Evolutionary conservation across 2,888 invertebrate species (phyloP).

Genomic region (Cordilura impudica): DNA sequence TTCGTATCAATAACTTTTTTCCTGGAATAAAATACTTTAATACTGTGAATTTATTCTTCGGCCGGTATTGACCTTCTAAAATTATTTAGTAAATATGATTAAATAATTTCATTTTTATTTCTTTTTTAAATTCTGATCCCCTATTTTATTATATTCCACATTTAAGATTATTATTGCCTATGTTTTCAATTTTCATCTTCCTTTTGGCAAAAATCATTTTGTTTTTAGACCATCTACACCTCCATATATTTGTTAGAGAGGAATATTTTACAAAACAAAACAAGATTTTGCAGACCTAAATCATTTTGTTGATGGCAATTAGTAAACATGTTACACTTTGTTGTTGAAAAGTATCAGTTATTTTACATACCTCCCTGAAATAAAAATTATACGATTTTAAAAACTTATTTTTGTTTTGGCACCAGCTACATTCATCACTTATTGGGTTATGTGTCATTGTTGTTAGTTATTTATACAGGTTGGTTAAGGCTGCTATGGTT

Average conservation of each 20-base stretch:
- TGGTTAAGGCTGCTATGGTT: background rate
- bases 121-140: too few relatives aligned
- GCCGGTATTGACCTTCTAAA: too few relatives aligned
- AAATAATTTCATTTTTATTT: too few relatives aligned
- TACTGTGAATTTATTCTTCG: too few relatives aligned
- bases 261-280: background rate
- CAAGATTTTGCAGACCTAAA: conserved; percentile 8
- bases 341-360: conserved; percentile 2
- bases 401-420: background rate
- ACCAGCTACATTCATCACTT: conserved; percentile 14
- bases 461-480: background rate
- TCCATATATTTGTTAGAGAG: background rate
- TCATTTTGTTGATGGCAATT: background rate
- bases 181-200: background rate
- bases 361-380: too few relatives aligned
- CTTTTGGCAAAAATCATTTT: background rate
- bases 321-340: background rate
- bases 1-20: background rate
- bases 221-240: background rate
- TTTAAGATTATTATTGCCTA: background rate
- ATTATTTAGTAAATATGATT: too few relatives aligned
- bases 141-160: background rate
- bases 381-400: too few relatives aligned
- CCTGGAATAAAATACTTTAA: too few relatives aligned
- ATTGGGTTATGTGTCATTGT: conserved; percentile 9